These are phyloP conservation scores for Cephus sareptanus DNA, from an alignment of 2,888 invertebrate genomes.

Conservation along the genomic window DNA sequence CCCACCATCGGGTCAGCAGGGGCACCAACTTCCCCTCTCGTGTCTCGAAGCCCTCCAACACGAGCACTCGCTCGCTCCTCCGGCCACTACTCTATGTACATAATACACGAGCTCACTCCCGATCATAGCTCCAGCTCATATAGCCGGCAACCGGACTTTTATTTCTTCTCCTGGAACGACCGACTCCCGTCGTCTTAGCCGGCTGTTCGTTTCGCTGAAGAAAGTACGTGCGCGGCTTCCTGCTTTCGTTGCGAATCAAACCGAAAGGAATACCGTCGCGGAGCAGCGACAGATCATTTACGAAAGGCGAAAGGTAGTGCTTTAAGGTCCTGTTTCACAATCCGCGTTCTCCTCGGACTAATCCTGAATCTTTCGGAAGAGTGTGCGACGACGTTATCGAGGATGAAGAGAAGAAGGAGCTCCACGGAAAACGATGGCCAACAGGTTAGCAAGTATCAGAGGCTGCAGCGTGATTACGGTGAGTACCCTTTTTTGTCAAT, in stretches of 20 bases:
- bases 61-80: constrained; percentile 32
- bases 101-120: constrained; percentile 50
- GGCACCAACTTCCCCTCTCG: constrained; percentile 38
- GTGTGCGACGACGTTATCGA: constrained; percentile 7
- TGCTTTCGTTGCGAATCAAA: neutral
- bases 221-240: neutral
- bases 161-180: constrained; percentile 21
- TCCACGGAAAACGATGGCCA: constrained; percentile 25
- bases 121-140: constrained; percentile 44
- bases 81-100: constrained; percentile 47
- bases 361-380: neutral
- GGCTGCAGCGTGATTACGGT: constrained; percentile 44
- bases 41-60: constrained; percentile 29
- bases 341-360: neutral
- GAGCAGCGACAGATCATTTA: neutral
- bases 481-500: constrained; percentile 24
- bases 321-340: neutral
- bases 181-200: constrained; percentile 10
- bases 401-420: constrained; percentile 45
- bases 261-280: neutral
- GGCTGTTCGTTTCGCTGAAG: constrained; percentile 3
- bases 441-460: constrained; percentile 31
- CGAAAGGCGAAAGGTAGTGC: neutral
- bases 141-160: constrained; percentile 37
- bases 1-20: constrained; percentile 40